These are phyloP conservation scores for Wiebesia pumilae DNA, from an alignment of 1,140 invertebrate species.

Conservation along the genomic window DNA sequence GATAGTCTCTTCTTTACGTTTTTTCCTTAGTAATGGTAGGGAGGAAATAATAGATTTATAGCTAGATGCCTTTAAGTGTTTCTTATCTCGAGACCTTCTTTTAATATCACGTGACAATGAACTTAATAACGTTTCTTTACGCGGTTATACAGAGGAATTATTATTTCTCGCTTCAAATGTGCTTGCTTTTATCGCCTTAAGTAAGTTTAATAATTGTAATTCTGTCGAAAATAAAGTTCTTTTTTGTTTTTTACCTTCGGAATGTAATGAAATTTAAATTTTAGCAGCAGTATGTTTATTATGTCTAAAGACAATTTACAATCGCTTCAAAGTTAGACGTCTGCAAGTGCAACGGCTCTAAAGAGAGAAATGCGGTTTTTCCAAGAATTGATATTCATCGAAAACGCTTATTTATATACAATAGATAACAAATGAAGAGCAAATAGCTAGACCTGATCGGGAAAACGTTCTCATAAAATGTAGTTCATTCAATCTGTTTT, in stretches of 20 bases:
- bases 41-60: conserved; percentile 29
- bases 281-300: too few species aligned
- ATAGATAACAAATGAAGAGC: background rate
- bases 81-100: background rate
- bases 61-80: conserved; percentile 18
- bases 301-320: too few species aligned
- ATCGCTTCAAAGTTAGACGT: background rate
- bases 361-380: background rate
- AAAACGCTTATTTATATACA: background rate
- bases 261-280: too few species aligned
- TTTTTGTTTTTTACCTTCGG: too few species aligned
- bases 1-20: conserved; percentile 11
- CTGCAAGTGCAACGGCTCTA: too few species aligned
- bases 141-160: background rate
- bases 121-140: background rate
- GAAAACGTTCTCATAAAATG: background rate
- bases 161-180: too few species aligned
- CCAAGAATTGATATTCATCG: background rate
- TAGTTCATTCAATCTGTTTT: background rate
- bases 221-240: too few species aligned
- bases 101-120: background rate
- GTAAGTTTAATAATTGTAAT: too few species aligned
- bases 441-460: background rate
- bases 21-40: background rate
- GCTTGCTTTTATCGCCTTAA: too few species aligned